Conservation (phyloP, 2,888 invertebrate species). For the Andrena dorsata region DNA sequence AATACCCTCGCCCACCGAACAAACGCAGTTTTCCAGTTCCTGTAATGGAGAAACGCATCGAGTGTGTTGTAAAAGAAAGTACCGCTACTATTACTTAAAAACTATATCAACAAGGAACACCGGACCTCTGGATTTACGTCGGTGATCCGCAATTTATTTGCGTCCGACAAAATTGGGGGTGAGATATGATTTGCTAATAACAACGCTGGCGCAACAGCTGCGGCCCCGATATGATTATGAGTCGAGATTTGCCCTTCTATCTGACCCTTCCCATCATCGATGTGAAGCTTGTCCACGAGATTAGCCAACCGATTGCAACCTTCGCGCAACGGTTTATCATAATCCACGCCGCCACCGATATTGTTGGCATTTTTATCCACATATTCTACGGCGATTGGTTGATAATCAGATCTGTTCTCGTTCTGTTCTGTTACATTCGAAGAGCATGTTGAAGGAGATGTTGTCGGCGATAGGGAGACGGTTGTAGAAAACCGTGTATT, state of each 20-base stretch:
- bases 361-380: constrained; percentile 86
- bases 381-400: constrained; percentile 83
- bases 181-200: constrained; percentile 80
- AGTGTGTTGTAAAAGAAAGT: neutral
- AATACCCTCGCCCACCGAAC: constrained; percentile 73
- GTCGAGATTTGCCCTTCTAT: constrained; percentile 69
- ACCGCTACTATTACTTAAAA: neutral
- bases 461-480: constrained; percentile 79
- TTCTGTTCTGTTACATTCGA: constrained; percentile 83
- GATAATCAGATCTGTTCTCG: constrained; percentile 82
- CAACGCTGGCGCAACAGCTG: constrained; percentile 78
- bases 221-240: constrained; percentile 76
- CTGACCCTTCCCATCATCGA: constrained; percentile 76
- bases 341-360: constrained; percentile 73
- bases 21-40: constrained; percentile 63
- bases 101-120: neutral
- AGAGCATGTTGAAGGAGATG: constrained; percentile 74
- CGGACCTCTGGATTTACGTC: constrained; percentile 78
- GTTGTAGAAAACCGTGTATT: constrained; percentile 67
- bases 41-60: constrained; percentile 21
- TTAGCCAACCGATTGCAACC: constrained; percentile 75
- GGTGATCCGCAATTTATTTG: constrained; percentile 77
- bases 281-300: constrained; percentile 80
- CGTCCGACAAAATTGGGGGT: constrained; percentile 64
- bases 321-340: constrained; percentile 75